Evolutionary conservation across 2,113 vertebrate species (phyloP), one percentile per base, ranked within the genome.

Genomic region (Thalassarche chlororhynchos): DNA sequence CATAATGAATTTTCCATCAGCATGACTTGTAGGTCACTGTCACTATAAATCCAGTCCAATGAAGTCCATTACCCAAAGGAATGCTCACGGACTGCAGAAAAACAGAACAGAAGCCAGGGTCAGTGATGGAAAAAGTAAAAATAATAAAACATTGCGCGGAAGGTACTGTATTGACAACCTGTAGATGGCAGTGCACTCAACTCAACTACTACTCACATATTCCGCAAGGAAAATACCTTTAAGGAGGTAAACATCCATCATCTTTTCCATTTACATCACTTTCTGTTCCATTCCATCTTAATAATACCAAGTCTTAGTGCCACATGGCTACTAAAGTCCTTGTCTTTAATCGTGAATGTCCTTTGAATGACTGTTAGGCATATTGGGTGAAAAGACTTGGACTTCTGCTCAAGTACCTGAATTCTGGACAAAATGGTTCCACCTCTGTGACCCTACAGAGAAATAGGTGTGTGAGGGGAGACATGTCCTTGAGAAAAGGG

Each of bases 1-100:
- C 34, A 88, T 93, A 97, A 97, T 96, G 91, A 96, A 90, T 95
- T 97, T 97, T 97, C 97, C 96, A 88, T 95, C 93, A 94, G 75
- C 62, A 31, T 78, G 87, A 29, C 79, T 91, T 93, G 75, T 60
- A 90, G 75, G 82, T 68, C 82, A 28, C 62, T 86, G 78, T 95
- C 86, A 78, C 38, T 93, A 70, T 86, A 84, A 95, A 96, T 84
- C 95, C 80, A 84, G 82, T 79, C 46, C 47, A 85, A 15, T 58
- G 75, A 92, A 81, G 38, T 70, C 74, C 71, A 29, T 88, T 95
- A 83, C 68, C 58, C 68, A 64, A 75, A 94, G 82, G 81, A 96
- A 93, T 55, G 62, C 19, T 84, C 70, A 46, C 25, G 18, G 49
- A 51, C 58, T 51, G 40, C 20, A 83, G n/a, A 70, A 87, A 91